Evolutionary conservation across 1,140 invertebrate genomes (phyloP).

Genomic region (Procambarus clarkii): DNA sequence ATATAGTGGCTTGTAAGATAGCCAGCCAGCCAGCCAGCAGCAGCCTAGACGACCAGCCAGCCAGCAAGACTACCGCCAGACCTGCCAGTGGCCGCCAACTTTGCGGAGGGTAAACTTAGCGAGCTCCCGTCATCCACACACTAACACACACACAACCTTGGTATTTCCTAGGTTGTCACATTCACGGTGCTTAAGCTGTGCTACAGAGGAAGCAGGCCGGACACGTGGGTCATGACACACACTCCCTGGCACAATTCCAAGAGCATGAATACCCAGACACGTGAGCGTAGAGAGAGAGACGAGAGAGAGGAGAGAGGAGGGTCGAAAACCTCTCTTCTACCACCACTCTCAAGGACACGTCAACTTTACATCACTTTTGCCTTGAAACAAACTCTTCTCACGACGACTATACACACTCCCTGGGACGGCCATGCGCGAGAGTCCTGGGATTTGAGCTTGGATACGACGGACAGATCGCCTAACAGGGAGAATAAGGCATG

Average conservation of each 20-base stretch:
- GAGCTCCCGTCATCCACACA: neutral
- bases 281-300: conserved; percentile 13
- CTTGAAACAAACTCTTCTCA: conserved; percentile 29
- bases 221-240: neutral
- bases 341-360: conserved; percentile 39
- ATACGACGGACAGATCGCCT: neutral
- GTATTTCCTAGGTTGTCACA: neutral
- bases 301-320: conserved; percentile 18
- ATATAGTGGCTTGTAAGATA: neutral
- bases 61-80: conserved; percentile 12
- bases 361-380: conserved; percentile 24
- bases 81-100: neutral
- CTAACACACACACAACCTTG: too few species aligned
- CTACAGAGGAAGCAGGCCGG: neutral
- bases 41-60: neutral
- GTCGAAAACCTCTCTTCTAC: conserved; percentile 48
- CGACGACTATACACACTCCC: neutral
- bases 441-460: neutral
- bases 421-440: neutral
- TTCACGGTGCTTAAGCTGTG: neutral
- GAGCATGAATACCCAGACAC: neutral
- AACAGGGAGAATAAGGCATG: neutral
- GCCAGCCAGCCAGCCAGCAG: neutral
- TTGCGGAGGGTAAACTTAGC: conserved; percentile 34
- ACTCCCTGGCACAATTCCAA: neutral